Conservation (phyloP, 2,797 vertebrate species). For the Mergus octosetaceus region DNA sequence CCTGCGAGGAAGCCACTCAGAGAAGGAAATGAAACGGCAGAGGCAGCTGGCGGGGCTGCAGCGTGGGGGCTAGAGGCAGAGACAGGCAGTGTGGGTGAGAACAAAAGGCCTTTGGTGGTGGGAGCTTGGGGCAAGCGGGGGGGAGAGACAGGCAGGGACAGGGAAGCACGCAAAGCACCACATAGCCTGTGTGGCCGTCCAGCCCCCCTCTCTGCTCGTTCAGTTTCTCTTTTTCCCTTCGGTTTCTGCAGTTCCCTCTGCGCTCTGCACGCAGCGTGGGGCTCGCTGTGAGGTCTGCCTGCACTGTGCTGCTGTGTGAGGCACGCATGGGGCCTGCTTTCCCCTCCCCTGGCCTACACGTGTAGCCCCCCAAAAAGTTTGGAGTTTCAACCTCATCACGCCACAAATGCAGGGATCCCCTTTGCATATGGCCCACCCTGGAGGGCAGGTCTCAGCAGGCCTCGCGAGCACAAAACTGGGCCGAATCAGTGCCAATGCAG, state of each 20-base stretch:
- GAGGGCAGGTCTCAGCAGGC: not conserved
- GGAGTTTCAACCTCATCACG: accelerated
- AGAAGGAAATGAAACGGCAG: not conserved
- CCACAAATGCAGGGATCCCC: accelerated
- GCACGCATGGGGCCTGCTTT: accelerated
- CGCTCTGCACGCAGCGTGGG: accelerated
- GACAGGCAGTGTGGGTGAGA: accelerated
- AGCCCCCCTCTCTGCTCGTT: not conserved
- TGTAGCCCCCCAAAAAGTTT: too few species aligned
- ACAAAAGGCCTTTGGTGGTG: not conserved
- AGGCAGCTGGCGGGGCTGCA: not conserved
- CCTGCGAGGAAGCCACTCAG: not conserved
- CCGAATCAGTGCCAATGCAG: not conserved
- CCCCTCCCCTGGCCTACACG: not conserved
- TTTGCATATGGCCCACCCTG: accelerated
- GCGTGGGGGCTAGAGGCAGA: not conserved
- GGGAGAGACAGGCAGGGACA: not conserved
- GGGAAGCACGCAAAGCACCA: not conserved
- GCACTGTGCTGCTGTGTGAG: accelerated
- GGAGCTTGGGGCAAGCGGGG: not conserved
- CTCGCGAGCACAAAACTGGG: not conserved
- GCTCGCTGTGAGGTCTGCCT: not conserved
- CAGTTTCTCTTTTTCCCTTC: too few species aligned
- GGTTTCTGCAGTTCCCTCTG: not conserved
- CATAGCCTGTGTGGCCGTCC: not conserved